These are phyloP conservation scores for Arnoldichthys spilopterus DNA, from an alignment of 2,797 vertebrate species.

Conservation along the genomic window DNA sequence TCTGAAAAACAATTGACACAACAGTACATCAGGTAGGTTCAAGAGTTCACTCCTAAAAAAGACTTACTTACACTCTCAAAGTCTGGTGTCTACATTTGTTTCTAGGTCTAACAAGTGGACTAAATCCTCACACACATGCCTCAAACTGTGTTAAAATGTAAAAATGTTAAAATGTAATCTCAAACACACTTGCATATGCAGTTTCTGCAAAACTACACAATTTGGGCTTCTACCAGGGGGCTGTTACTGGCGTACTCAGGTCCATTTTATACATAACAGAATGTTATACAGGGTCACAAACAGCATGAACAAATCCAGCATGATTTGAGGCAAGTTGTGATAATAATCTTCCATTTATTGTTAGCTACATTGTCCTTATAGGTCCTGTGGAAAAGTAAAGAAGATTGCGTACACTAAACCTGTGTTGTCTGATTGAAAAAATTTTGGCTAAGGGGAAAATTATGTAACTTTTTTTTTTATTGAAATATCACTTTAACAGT, in stretches of 20 bases:
- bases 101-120: background rate
- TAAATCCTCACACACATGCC: background rate
- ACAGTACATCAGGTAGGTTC: background rate
- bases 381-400: background rate
- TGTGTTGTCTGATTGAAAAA: background rate
- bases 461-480: background rate
- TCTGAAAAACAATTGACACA: constrained; percentile 70
- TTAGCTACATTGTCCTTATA: background rate
- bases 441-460: background rate
- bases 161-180: too few relatives aligned
- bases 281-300: background rate
- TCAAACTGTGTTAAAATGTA: too few relatives aligned
- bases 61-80: background rate
- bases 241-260: background rate
- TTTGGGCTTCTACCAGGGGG: too few relatives aligned
- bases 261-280: background rate
- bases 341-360: background rate
- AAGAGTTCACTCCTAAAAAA: background rate
- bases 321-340: background rate
- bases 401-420: background rate
- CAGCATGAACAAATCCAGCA: background rate
- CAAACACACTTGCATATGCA: too few relatives aligned
- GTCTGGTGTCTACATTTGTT: background rate
- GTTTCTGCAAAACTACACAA: too few relatives aligned
- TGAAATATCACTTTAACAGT: background rate